These are phyloP conservation scores for Corydoras maculifer DNA, from an alignment of 2,113 vertebrate genomes.

Conservation along the genomic window DNA sequence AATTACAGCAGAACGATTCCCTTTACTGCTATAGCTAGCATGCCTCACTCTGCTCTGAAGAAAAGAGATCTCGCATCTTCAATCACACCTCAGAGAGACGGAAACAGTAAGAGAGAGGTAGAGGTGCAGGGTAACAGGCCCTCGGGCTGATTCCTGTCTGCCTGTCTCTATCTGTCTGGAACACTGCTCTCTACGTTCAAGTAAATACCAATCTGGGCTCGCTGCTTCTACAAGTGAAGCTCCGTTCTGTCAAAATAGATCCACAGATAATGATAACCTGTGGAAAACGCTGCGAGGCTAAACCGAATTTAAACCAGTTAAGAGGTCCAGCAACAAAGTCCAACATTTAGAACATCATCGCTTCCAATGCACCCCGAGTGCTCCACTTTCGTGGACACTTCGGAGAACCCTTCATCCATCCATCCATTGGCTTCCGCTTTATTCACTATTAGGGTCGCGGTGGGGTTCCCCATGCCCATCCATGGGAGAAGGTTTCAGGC, in stretches of 20 bases:
- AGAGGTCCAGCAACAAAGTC: no score
- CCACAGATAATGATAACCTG: not conserved
- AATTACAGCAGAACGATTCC: slow-evolving; percentile 32
- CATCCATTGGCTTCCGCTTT: no score
- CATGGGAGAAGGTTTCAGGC: no score
- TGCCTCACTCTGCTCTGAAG: slow-evolving; percentile 18
- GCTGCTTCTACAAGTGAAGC: slow-evolving; percentile 25
- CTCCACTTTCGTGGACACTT: no score
- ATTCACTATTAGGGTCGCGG: no score
- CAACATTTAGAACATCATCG: no score
- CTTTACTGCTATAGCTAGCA: slow-evolving; percentile 24
- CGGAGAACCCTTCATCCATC: no score
- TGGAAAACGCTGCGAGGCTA: not conserved
- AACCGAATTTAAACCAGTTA: not conserved
- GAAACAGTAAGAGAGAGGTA: slow-evolving; percentile 6
- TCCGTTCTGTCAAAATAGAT: slow-evolving; percentile 6
- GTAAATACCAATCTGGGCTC: slow-evolving; percentile 27
- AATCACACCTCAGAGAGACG: slow-evolving; percentile 16
- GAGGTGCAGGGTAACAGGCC: slow-evolving; percentile 14
- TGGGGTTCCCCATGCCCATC: no score
- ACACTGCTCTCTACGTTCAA: slow-evolving; percentile 11
- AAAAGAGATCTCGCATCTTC: slow-evolving; percentile 19
- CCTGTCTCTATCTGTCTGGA: slow-evolving; percentile 20
- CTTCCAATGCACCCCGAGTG: no score
- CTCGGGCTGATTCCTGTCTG: slow-evolving; percentile 28